Evolutionary conservation across 2,797 vertebrate genomes (phyloP).

Genomic region (Gallinago solitaria): DNA sequence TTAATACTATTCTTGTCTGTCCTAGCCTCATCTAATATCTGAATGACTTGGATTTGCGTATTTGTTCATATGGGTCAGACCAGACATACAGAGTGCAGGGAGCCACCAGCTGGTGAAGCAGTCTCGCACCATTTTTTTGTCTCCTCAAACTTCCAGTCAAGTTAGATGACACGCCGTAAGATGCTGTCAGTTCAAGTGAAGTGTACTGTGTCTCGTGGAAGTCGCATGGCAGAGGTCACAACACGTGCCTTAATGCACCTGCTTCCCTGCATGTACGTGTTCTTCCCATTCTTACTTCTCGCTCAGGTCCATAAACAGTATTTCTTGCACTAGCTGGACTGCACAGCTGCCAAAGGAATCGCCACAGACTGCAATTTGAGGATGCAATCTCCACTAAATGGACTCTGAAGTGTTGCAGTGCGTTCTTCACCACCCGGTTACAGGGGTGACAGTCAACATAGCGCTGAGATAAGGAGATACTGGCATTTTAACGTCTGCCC

Average conservation of each 20-base stretch:
- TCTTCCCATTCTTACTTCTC: neutral
- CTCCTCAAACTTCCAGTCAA: neutral
- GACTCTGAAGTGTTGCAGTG: neutral
- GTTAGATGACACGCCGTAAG: neutral
- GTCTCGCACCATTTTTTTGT: neutral
- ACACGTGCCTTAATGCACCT: neutral
- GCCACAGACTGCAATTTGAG: neutral
- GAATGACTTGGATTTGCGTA: neutral
- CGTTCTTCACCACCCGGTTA: neutral
- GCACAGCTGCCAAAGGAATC: neutral
- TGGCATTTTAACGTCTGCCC: neutral
- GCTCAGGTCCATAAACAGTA: neutral
- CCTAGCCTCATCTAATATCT: neutral
- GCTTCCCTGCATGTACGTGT: neutral
- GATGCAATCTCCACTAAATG: neutral
- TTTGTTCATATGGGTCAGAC: neutral
- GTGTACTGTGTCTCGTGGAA: neutral
- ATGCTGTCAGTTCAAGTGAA: neutral
- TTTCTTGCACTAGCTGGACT: neutral
- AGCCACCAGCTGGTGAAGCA: neutral
- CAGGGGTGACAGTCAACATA: neutral
- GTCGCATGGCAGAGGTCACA: fast-evolving
- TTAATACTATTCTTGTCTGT: neutral
- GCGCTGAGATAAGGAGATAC: neutral
- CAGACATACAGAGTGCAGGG: neutral